Evolutionary conservation across 1,140 invertebrate species (phyloP).

Genomic region (Panagrolaimus sp.): DNA sequence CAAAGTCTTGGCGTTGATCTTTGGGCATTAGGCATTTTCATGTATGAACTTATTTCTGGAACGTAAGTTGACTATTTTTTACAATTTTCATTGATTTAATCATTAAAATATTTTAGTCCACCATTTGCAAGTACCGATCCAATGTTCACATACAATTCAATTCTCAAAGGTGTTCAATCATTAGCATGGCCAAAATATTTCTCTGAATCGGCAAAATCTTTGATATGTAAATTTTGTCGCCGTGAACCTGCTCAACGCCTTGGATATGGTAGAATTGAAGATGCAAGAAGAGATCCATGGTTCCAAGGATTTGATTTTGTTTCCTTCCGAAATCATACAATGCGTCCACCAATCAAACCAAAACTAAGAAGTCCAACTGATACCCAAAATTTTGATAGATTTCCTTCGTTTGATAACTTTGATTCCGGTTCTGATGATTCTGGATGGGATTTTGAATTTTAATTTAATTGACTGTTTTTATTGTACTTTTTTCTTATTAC

Average conservation of each 20-base stretch:
- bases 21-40: slow-evolving; percentile 44
- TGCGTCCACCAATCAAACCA: slow-evolving; percentile 76
- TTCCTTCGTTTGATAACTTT: slow-evolving; percentile 49
- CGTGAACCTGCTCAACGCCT: slow-evolving; percentile 50
- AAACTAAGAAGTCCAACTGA: slow-evolving; percentile 44
- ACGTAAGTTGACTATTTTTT: slow-evolving; percentile 20
- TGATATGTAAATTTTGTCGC: slow-evolving; percentile 54
- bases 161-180: slow-evolving; percentile 93
- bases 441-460: slow-evolving; percentile 54
- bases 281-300: slow-evolving; percentile 65
- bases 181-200: slow-evolving; percentile 60
- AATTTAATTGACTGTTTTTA: slow-evolving; percentile 13
- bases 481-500: too few species aligned
- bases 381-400: slow-evolving; percentile 53
- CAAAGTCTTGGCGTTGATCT: slow-evolving; percentile 58
- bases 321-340: slow-evolving; percentile 76
- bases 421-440: slow-evolving; percentile 39
- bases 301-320: slow-evolving; percentile 99
- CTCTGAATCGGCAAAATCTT: slow-evolving; percentile 37
- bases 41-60: slow-evolving; percentile 44
- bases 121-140: slow-evolving; percentile 91
- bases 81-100: too few species aligned
- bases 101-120: slow-evolving; percentile 61
- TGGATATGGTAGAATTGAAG: slow-evolving; percentile 52
- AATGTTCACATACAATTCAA: slow-evolving; percentile 98